A percentile compares a stretch with the other conserved stretches of the same genome.
Conservation (phyloP, 2,113 vertebrate genomes). For the Cololabis saira region DNA sequence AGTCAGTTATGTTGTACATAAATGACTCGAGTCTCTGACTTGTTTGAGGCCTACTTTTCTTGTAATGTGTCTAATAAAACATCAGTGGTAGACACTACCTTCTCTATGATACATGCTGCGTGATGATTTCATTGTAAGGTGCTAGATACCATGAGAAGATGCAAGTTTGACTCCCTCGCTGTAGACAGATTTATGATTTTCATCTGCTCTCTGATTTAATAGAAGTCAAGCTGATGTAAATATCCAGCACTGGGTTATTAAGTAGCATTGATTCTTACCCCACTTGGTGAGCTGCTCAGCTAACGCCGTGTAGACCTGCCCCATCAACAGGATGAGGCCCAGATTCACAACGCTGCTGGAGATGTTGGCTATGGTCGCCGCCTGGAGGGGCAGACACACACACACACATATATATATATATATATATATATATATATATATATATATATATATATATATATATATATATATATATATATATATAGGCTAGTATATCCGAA, state of each 20-base stretch:
- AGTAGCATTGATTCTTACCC: conserved; percentile 72
- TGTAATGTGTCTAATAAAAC: too few species aligned
- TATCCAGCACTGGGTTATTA: conserved; percentile 11
- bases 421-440: too few species aligned
- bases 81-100: too few species aligned
- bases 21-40: too few species aligned
- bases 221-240: conserved; percentile 12
- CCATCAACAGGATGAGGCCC: conserved; percentile 83
- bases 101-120: background rate
- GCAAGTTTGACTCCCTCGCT: too few species aligned
- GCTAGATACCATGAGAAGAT: background rate
- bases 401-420: too few species aligned
- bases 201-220: conserved; percentile 23
- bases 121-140: background rate
- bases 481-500: too few species aligned
- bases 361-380: conserved; percentile 84
- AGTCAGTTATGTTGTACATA: too few species aligned
- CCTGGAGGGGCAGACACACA: conserved; percentile 57
- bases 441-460: too few species aligned
- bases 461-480: too few species aligned
- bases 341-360: conserved; percentile 83
- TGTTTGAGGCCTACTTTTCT: too few species aligned
- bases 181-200: too few species aligned
- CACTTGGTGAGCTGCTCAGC: conserved; percentile 86
- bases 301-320: conserved; percentile 81